A percentile compares a stretch with the other conserved stretches of the same genome.
Evolutionary conservation across 2,797 vertebrate genomes (phyloP).

Genomic region (Ataeniobius toweri): DNA sequence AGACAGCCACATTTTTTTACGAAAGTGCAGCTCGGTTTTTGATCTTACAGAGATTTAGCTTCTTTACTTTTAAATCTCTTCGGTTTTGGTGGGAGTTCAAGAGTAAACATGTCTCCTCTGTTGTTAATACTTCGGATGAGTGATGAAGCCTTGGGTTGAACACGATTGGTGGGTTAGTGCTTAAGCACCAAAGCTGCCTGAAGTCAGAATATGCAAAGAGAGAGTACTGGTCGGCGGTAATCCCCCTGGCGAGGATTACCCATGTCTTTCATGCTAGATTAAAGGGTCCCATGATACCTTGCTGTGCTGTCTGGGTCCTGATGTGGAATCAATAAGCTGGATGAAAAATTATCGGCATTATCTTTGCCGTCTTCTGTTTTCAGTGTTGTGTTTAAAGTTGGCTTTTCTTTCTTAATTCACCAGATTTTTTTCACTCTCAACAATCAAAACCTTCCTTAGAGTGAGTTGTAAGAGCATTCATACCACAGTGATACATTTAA

Average conservation of each 20-base stretch:
- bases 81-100: slow-evolving; percentile 36
- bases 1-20: background rate
- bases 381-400: slow-evolving; percentile 17
- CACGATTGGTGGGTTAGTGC: slow-evolving; percentile 58
- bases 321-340: slow-evolving; percentile 48
- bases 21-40: slow-evolving; percentile 41
- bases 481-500: too few relatives aligned
- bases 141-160: slow-evolving; percentile 44
- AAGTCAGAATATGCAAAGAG: slow-evolving; percentile 61
- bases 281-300: slow-evolving; percentile 66
- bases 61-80: slow-evolving; percentile 58
- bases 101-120: slow-evolving; percentile 53
- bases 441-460: background rate
- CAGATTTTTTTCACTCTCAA: background rate
- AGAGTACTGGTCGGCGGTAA: slow-evolving; percentile 63
- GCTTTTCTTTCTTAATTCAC: slow-evolving; percentile 11
- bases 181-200: slow-evolving; percentile 53
- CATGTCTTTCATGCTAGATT: slow-evolving; percentile 71
- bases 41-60: slow-evolving; percentile 46
- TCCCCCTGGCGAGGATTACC: slow-evolving; percentile 71
- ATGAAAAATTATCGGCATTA: slow-evolving; percentile 46
- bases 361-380: slow-evolving; percentile 30
- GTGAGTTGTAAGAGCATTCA: too few relatives aligned
- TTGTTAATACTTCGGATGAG: slow-evolving; percentile 56
- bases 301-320: slow-evolving; percentile 36